These are phyloP conservation scores for Pangasius djambal DNA, from an alignment of 2,797 vertebrate genomes.

Conservation along the genomic window DNA sequence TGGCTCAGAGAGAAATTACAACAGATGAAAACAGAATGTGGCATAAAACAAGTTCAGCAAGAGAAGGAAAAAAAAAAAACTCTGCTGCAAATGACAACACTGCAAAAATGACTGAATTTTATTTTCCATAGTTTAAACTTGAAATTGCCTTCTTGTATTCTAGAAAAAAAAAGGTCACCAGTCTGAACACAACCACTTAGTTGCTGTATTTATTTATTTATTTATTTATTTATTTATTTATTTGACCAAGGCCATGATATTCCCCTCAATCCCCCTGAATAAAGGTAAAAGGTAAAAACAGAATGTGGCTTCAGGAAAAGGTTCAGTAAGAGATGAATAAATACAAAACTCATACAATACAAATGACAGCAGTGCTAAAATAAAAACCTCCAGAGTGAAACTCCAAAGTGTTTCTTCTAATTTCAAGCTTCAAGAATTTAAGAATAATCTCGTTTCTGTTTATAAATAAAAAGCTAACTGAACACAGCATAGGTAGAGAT, in stretches of 20 bases:
- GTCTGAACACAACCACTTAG: background rate
- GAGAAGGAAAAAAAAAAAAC: background rate
- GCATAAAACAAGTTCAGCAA: conserved; percentile 28
- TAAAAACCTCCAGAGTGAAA: no score
- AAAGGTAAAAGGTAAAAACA: no score
- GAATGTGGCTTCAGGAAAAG: no score
- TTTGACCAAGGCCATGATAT: background rate
- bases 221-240: background rate
- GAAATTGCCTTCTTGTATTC: background rate
- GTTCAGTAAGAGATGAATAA: no score
- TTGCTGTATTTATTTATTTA: background rate
- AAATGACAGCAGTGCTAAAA: no score
- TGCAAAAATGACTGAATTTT: background rate
- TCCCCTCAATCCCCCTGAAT: no score
- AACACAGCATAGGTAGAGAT: no score
- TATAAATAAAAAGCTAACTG: no score
- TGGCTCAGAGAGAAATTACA: background rate
- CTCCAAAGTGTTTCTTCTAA: no score
- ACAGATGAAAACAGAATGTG: conserved; percentile 35
- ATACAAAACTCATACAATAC: no score
- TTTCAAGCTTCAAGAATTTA: no score
- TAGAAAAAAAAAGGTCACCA: background rate
- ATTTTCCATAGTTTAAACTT: background rate
- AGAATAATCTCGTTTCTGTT: no score
- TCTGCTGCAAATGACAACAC: background rate